Percentiles rank a stretch among this genome's conserved stretches.
Conservation (phyloP, 2,797 vertebrate species). For the Gambelia wislizenii region DNA sequence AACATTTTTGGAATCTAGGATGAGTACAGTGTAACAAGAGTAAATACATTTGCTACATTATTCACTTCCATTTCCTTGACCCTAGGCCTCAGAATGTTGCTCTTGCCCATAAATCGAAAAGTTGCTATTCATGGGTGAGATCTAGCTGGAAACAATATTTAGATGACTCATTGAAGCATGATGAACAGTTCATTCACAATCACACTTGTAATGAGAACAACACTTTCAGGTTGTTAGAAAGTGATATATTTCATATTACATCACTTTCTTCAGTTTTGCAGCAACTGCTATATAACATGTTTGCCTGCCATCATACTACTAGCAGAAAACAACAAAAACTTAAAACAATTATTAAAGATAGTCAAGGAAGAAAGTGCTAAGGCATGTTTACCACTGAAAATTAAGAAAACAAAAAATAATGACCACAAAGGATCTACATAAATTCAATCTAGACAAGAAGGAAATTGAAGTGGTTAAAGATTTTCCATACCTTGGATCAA, state of each 20-base stretch:
- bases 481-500: no score
- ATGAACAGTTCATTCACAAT: neutral
- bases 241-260: neutral
- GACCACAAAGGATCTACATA: no score
- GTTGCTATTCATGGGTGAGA: no score
- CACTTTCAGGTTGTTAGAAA: neutral
- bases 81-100: neutral
- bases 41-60: neutral
- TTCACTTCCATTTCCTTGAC: neutral
- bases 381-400: no score
- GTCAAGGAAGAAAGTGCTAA: no score
- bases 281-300: neutral
- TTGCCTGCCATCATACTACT: no score
- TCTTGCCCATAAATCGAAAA: neutral
- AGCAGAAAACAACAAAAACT: no score
- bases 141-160: neutral
- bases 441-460: no score
- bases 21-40: conserved; percentile 11
- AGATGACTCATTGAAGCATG: neutral
- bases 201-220: neutral
- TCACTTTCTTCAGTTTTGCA: no score
- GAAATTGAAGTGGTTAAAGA: no score
- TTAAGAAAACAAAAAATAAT: no score
- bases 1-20: conserved; percentile 9
- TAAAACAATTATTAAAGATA: no score